Evolutionary conservation across 2,888 invertebrate species (phyloP), one percentile per base, ranked within the genome.

Genomic region (Aleiodes testaceus): DNA sequence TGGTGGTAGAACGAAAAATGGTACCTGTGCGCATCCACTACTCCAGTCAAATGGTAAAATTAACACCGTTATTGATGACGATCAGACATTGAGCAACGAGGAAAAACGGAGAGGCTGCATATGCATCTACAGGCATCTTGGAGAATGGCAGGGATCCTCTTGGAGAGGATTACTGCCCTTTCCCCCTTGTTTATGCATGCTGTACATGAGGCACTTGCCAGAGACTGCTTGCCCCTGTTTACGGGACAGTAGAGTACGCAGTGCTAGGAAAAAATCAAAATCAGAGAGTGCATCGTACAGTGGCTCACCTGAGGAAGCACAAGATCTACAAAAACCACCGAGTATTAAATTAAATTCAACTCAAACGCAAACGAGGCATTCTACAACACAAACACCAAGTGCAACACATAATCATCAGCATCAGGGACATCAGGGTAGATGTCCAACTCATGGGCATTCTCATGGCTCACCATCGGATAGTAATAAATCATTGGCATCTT

Each of bases 361-460:
- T 14, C 66, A 66, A 36, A 59, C 55, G 16, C 85, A 87, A 74
- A 87, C 82, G 7, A 83, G 85, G 75, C 86, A 87, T 75, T 86
- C 85, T 44, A 87, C 85, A 4, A 87, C 87, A 1, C 87, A 87
- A 78, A 87, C 87, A 26, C 77, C 81, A n/a, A 82, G 72, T 59
- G 72, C 77, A 22, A 73, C 72, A 70, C 84, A 84, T 65, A 82
- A 79, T 79, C 83, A 84, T 63, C 65, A 75, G 75, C 73, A 77
- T 77, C 71, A 73, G 72, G 70, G 77, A 52, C 81, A 82, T 75
- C 82, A 80, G 74, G 83, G 84, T 79, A 81, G 77, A 79, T 80
- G 79, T 79, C 76, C 82, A 68, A 75, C 81, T 72, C 82, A 83
- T 76, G 75, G 83, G 61, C 84, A 84, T 73, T 79, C 80, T 63